These are phyloP conservation scores for Copidosoma floridanum DNA, from an alignment of 1,140 invertebrate genomes.

Conservation along the genomic window DNA sequence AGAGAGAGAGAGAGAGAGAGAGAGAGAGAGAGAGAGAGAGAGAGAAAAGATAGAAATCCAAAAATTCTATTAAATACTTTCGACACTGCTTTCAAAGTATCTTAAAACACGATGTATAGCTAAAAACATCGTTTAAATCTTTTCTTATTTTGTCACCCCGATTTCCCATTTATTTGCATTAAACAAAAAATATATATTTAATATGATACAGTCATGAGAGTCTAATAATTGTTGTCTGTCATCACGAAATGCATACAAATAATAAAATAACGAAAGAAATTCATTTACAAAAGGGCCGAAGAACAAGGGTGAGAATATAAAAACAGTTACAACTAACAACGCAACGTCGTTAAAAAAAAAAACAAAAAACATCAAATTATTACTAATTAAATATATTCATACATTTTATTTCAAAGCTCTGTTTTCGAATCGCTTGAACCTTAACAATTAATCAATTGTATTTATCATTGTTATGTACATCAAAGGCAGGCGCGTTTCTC, in stretches of 20 bases:
- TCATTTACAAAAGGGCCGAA: conserved; percentile 14
- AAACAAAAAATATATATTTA: conserved; percentile 25
- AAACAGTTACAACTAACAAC: conserved; percentile 20
- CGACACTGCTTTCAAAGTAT: too few species aligned
- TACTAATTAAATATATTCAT: conserved; percentile 4
- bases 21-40: too few species aligned
- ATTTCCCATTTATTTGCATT: conserved; percentile 5
- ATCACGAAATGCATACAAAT: conserved; percentile 43
- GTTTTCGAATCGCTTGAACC: conserved; percentile 15
- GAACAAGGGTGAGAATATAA: too few species aligned
- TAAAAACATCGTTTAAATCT: conserved; percentile 5
- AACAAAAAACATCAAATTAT: too few species aligned
- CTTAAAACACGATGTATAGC: background rate
- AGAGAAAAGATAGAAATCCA: too few species aligned
- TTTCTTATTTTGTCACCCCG: conserved; percentile 11
- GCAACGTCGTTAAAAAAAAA: conserved; percentile 12
- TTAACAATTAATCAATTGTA: conserved; percentile 21
- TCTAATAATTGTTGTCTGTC: conserved; percentile 27
- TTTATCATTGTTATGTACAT: conserved; percentile 25
- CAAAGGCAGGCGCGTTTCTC: conserved; percentile 2
- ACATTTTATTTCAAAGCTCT: background rate
- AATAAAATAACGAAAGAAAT: conserved; percentile 30
- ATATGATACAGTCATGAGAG: conserved; percentile 45
- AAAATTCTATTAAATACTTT: too few species aligned
- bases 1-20: too few species aligned